Evolutionary conservation across 1,140 invertebrate genomes (phyloP).

Genomic region (Anagrus nilaparvatae): DNA sequence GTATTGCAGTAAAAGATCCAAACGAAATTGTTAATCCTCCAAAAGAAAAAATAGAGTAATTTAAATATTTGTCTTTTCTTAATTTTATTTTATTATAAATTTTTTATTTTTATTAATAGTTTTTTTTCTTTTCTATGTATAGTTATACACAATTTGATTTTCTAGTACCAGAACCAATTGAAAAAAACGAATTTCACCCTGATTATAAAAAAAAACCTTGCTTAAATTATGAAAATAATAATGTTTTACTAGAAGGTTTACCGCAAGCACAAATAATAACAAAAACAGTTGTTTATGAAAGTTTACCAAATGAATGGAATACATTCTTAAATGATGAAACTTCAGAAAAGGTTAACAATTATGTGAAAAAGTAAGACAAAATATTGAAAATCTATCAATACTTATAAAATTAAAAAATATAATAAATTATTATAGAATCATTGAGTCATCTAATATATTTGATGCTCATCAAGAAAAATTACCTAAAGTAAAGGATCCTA

Average conservation of each 20-base stretch:
- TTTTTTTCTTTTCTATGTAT: conserved; percentile 10
- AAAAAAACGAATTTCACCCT: conserved; percentile 48
- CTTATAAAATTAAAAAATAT: not conserved
- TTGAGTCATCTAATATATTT: conserved; percentile 62
- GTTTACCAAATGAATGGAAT: conserved; percentile 50
- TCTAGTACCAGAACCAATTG: conserved; percentile 22
- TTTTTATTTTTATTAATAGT: conserved; percentile 8
- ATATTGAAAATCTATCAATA: not conserved
- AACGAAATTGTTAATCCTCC: conserved; percentile 42
- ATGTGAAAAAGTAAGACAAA: conserved; percentile 35
- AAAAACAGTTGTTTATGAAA: conserved; percentile 57
- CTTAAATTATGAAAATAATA: conserved; percentile 47
- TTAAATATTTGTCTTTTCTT: not conserved
- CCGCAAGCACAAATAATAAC: conserved; percentile 62
- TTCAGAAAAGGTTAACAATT: conserved; percentile 31
- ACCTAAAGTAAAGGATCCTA: conserved; percentile 57
- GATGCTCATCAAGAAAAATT: conserved; percentile 68
- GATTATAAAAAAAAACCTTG: conserved; percentile 52
- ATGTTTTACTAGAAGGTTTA: conserved; percentile 59
- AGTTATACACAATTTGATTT: conserved; percentile 15
- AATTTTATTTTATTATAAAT: not conserved
- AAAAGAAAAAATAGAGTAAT: conserved; percentile 21
- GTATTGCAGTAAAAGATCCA: conserved; percentile 45
- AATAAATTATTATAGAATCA: conserved; percentile 37
- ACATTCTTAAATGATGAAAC: conserved; percentile 32